Base-by-base conservation (phyloP, 2,888 invertebrate species). In the Eucriotettix oculatus region DNA sequence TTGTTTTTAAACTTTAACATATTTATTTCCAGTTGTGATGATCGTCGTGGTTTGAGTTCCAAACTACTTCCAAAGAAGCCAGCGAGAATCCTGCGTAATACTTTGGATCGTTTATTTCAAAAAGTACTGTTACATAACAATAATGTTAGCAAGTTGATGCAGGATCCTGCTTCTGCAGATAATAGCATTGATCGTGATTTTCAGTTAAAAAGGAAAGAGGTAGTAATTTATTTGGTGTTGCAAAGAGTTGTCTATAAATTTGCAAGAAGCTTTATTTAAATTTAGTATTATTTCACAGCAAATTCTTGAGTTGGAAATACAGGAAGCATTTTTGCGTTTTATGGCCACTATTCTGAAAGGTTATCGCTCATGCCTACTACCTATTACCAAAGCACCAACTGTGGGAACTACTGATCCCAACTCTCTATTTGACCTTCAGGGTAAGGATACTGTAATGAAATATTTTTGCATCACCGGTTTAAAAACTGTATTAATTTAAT, bases 291-390 rank as follows among this genome's bases (percentile, higher is more conserved):
- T 73, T 61, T 68, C 76, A 10, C 70, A 92, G 84, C 86, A 90
- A 78, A 82, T 84, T 16, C 76, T 95, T 69, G 98, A 98, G 72
- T 77, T 93, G 67, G 88, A 91, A 73, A 97, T 99, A 64, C 97
- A 98, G 76, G 98, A 99, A 73, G 93, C 95, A 9, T 99, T 98
- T 73, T 78, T 99, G 42, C 84, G 92, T 59, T 99, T 96, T 71
- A 98, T 94, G 89, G 92, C 93, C 12, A 82, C 86, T 54, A 87
- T 95, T 61, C 74, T 98, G 64, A 90, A 90, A 71, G 96, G 95
- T 0, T 98, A 97, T 73, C 81, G 91, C 59, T 79, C 84, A 60
- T 93, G 83, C 72, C 79, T 98, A 63, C 81, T 92, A 67, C 97
- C 97, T 2, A 95, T 98, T 61, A 94, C 90, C 0, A 89, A 90